Conservation (phyloP, 2,113 vertebrate genomes). For the Tetraodon nigroviridis region DNA sequence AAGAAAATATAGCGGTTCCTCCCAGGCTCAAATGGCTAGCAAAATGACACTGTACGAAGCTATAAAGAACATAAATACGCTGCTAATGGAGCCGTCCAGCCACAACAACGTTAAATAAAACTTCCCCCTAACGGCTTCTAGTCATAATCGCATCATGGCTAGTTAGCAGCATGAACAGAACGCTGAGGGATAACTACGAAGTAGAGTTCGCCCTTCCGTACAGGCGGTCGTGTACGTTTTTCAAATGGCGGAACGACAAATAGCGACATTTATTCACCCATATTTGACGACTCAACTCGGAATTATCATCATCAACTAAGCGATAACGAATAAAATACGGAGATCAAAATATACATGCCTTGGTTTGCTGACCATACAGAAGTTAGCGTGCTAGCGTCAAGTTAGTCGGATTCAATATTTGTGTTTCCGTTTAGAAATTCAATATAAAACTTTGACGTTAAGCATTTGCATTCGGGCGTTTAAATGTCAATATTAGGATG, state of each 20-base stretch:
- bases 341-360: slow-evolving; percentile 27
- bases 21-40: slow-evolving; percentile 29
- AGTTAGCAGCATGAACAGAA: slow-evolving; percentile 40
- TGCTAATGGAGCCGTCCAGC: slow-evolving; percentile 37
- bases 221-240: slow-evolving; percentile 19
- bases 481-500: too few species aligned
- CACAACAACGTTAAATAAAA: slow-evolving; percentile 54
- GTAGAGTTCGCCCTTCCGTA: slow-evolving; percentile 31
- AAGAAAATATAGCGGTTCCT: slow-evolving; percentile 42
- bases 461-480: not conserved
- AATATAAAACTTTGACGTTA: slow-evolving; percentile 28
- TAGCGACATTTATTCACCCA: not conserved
- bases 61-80: slow-evolving; percentile 15
- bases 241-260: not conserved
- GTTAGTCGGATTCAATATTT: rapidly evolving
- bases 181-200: slow-evolving; percentile 22
- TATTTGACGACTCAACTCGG: not conserved
- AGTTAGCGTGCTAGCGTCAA: slow-evolving; percentile 55
- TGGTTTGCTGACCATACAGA: slow-evolving; percentile 44
- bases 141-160: slow-evolving; percentile 51
- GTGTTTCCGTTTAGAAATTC: slow-evolving; percentile 22
- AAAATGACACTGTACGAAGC: slow-evolving; percentile 28
- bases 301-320: slow-evolving; percentile 1
- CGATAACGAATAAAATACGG: slow-evolving; percentile 5
- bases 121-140: slow-evolving; percentile 31